Percentiles rank a stretch among this genome's conserved stretches.
Evolutionary conservation across 1,140 invertebrate genomes (phyloP).

Genomic region (Hirudo medicinalis): DNA sequence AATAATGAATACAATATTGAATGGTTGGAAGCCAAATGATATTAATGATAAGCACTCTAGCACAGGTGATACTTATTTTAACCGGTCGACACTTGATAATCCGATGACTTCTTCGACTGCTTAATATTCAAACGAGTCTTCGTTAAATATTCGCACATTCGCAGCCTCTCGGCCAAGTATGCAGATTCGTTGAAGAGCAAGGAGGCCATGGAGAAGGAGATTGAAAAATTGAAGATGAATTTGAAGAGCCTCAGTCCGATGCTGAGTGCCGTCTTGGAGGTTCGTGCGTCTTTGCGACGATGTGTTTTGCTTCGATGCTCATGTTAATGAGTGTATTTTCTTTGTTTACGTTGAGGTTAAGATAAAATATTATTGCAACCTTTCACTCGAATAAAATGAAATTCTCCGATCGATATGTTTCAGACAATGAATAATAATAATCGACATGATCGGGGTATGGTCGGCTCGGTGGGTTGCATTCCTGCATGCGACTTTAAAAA

Average conservation of each 20-base stretch:
- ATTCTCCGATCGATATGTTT: neutral
- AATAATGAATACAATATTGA: too few species aligned
- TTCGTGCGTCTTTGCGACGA: neutral
- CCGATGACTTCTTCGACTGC: too few species aligned
- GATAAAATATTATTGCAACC: too few species aligned
- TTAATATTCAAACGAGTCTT: too few species aligned
- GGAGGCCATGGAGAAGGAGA: neutral
- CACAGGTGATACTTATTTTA: too few species aligned
- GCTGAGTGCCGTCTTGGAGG: neutral
- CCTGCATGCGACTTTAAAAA: too few species aligned
- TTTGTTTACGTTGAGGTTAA: neutral
- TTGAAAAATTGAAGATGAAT: neutral
- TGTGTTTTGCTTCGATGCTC: neutral
- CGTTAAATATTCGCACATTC: neutral
- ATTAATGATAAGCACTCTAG: too few species aligned
- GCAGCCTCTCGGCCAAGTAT: neutral
- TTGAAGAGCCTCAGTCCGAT: neutral
- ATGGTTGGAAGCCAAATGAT: too few species aligned
- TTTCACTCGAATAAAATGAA: too few species aligned
- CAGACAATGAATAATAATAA: too few species aligned
- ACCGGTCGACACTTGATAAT: too few species aligned
- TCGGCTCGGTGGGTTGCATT: too few species aligned
- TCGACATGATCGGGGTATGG: neutral
- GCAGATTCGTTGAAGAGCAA: slow-evolving; percentile 1
- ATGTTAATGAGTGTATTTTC: neutral